Evolutionary conservation across 2,888 invertebrate species (phyloP).

Genomic region (Lamproptera curius): DNA sequence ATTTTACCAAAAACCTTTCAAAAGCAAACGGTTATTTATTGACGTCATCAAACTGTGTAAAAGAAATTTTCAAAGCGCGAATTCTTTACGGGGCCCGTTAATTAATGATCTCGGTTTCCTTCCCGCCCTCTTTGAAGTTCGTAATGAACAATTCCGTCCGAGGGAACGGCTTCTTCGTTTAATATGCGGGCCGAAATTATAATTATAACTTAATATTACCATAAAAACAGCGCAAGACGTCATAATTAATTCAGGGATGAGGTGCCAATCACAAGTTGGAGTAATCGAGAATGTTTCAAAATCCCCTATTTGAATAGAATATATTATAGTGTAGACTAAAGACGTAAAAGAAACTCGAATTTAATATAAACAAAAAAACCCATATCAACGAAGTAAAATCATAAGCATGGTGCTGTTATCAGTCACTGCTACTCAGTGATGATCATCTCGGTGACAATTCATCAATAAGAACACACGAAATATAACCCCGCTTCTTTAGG

Average conservation of each 20-base stretch:
- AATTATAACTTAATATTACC: slow-evolving; percentile 12
- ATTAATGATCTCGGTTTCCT: slow-evolving; percentile 13
- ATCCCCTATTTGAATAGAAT: too few species aligned
- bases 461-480: too few species aligned
- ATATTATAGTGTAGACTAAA: too few species aligned
- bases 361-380: too few species aligned
- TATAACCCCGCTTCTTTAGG: too few species aligned
- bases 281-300: not conserved
- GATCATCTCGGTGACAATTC: too few species aligned
- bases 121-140: slow-evolving; percentile 4
- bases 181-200: slow-evolving; percentile 3
- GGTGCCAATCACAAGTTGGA: slow-evolving; percentile 8
- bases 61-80: not conserved
- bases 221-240: slow-evolving; percentile 2
- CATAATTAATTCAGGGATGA: slow-evolving; percentile 9
- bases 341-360: too few species aligned
- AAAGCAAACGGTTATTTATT: not conserved
- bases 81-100: slow-evolving; percentile 4
- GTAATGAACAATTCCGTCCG: slow-evolving; percentile 8
- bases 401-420: too few species aligned
- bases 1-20: too few species aligned
- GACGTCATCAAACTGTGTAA: not conserved
- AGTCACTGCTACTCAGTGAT: too few species aligned
- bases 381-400: too few species aligned
- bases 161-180: slow-evolving; percentile 5